phyloP scores from a whole-genome alignment of 2,113 vertebrate genomes.

The Pantherophis guttatus region DNA sequence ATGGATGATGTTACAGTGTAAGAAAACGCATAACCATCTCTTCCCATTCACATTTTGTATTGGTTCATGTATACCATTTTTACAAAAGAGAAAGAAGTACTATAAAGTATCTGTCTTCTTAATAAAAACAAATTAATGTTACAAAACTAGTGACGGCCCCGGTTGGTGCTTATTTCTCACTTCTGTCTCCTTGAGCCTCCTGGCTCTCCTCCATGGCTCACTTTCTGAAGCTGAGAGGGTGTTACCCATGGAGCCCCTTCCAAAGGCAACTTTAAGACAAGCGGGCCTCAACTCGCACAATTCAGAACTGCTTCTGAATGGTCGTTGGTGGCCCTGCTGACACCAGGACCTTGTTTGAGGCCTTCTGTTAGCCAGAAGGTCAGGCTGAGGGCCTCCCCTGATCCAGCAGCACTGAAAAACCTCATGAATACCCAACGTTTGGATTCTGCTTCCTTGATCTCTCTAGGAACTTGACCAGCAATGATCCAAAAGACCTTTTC shows the following conservation, averaged over 20 bases:
- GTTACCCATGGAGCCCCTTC: no score
- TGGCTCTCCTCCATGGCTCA: not conserved
- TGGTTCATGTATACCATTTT: slow-evolving; percentile 84
- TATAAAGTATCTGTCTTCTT: slow-evolving; percentile 85
- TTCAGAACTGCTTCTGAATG: no score
- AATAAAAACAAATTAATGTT: slow-evolving; percentile 83
- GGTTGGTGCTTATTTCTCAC: slow-evolving; percentile 44
- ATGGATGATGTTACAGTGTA: slow-evolving; percentile 77
- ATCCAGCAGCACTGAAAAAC: not conserved
- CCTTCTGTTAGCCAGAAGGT: not conserved
- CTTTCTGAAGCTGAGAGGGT: not conserved
- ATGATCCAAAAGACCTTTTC: not conserved
- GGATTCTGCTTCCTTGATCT: not conserved
- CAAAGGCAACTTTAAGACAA: no score
- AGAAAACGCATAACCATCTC: slow-evolving; percentile 76
- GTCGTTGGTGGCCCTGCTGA: no score
- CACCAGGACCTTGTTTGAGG: not conserved
- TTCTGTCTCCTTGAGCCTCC: not conserved
- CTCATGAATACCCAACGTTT: not conserved
- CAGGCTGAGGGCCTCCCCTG: not conserved
- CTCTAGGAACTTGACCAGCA: not conserved
- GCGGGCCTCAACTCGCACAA: no score
- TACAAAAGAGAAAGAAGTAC: slow-evolving; percentile 83
- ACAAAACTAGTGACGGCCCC: slow-evolving; percentile 63
- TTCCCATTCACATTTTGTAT: slow-evolving; percentile 82